Evolutionary conservation across 92 coral and sea anemone genomes (phyloP).

Genomic region (Phenganax marumi): DNA sequence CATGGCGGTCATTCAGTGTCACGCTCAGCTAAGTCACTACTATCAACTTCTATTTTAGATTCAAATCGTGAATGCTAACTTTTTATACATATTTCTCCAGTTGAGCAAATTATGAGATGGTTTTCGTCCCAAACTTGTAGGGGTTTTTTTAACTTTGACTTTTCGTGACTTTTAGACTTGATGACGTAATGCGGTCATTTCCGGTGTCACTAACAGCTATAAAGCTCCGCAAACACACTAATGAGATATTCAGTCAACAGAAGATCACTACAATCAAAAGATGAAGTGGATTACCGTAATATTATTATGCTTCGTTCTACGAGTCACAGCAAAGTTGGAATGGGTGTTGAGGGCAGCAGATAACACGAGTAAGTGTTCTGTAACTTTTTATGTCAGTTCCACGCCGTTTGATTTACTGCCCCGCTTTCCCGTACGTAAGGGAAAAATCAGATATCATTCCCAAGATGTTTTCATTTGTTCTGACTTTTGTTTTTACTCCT

Average conservation of each 20-base stretch:
- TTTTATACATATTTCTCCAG: too few relatives aligned
- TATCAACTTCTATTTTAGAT: too few relatives aligned
- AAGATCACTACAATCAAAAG: background rate
- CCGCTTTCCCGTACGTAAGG: too few relatives aligned
- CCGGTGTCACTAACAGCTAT: slow-evolving; percentile 8
- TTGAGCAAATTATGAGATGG: background rate
- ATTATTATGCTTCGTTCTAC: background rate
- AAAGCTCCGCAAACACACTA: background rate
- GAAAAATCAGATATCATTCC: too few relatives aligned
- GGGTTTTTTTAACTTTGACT: background rate
- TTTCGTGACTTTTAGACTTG: too few relatives aligned
- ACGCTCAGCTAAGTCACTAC: too few relatives aligned
- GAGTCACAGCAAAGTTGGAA: slow-evolving; percentile 8
- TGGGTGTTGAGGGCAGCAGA: background rate
- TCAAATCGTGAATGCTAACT: too few relatives aligned
- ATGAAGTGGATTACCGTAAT: slow-evolving; percentile 4
- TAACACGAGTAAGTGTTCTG: background rate
- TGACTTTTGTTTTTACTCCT: too few relatives aligned
- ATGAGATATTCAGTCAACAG: background rate
- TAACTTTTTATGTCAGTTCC: background rate
- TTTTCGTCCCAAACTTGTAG: background rate
- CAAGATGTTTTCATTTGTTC: too few relatives aligned
- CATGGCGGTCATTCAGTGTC: slow-evolving; percentile 24
- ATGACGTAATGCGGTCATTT: background rate
- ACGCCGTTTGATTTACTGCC: too few relatives aligned